phyloP scores from a whole-genome alignment of 2,113 vertebrate species.

The Lagopus leucura region DNA sequence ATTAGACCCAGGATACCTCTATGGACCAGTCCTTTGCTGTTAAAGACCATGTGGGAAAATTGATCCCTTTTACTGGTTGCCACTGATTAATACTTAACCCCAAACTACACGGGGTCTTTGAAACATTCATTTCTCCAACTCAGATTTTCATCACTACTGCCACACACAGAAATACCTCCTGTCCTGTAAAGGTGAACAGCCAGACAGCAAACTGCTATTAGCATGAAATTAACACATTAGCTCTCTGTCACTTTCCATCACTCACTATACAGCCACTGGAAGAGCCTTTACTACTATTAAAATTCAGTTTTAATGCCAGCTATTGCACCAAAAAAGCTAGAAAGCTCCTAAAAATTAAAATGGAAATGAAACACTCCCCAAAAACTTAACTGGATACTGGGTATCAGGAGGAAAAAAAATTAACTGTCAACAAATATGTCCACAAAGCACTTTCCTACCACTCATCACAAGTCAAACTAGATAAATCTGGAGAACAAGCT shows the following conservation, averaged over 20 bases:
- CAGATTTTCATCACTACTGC: neutral
- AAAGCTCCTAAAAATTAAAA: neutral
- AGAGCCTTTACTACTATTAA: neutral
- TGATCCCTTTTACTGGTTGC: neutral
- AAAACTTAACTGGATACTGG: neutral
- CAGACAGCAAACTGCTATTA: neutral
- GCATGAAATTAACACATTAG: neutral
- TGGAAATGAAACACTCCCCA: neutral
- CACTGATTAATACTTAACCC: neutral
- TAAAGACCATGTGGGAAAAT: neutral
- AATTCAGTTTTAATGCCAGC: neutral
- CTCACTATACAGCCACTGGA: neutral
- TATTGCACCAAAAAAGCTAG: neutral
- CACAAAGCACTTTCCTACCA: neutral
- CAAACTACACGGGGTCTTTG: neutral
- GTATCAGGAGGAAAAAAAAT: neutral
- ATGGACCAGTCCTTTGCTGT: neutral
- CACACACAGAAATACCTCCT: neutral
- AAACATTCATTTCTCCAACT: neutral
- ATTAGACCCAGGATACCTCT: neutral
- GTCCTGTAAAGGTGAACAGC: neutral
- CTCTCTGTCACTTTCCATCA: neutral
- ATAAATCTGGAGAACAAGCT: neutral
- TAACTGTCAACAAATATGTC: neutral
- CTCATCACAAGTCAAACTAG: neutral